Evolutionary conservation across 1,140 invertebrate species (phyloP).

Genomic region (Asobara japonica): DNA sequence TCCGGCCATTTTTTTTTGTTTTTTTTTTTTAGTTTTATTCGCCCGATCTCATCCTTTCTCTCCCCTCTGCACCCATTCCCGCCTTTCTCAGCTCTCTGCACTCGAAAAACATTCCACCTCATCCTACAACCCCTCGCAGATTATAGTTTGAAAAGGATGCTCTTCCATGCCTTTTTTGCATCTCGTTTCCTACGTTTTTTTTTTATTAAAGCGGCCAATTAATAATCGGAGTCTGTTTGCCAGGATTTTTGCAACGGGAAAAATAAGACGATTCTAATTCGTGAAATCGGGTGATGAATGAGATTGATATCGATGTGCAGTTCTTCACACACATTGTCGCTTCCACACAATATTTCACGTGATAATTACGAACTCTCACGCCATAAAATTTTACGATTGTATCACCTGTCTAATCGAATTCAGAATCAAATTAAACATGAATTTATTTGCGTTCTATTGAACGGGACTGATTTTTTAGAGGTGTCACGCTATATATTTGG

Average conservation of each 20-base stretch:
- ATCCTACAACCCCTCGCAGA: background rate
- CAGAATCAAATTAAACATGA: too few species aligned
- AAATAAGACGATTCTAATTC: constrained; percentile 6
- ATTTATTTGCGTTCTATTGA: too few species aligned
- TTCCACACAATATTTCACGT: too few species aligned
- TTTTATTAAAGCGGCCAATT: background rate
- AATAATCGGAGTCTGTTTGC: background rate
- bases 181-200: background rate
- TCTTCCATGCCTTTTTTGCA: background rate
- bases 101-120: constrained; percentile 17
- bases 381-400: too few species aligned
- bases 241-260: background rate
- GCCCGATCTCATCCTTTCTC: constrained; percentile 9
- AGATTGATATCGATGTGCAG: too few species aligned
- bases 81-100: constrained; percentile 22
- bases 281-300: background rate
- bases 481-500: too few species aligned
- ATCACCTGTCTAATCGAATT: too few species aligned
- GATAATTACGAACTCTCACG: too few species aligned
- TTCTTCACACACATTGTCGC: too few species aligned
- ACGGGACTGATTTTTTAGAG: too few species aligned
- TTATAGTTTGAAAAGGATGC: background rate
- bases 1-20: constrained; percentile 28
- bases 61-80: constrained; percentile 37
- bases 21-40: constrained; percentile 26